Evolutionary conservation across 2,113 vertebrate species (phyloP), one percentile per base, ranked within the genome.

Genomic region (Lagopus leucura): DNA sequence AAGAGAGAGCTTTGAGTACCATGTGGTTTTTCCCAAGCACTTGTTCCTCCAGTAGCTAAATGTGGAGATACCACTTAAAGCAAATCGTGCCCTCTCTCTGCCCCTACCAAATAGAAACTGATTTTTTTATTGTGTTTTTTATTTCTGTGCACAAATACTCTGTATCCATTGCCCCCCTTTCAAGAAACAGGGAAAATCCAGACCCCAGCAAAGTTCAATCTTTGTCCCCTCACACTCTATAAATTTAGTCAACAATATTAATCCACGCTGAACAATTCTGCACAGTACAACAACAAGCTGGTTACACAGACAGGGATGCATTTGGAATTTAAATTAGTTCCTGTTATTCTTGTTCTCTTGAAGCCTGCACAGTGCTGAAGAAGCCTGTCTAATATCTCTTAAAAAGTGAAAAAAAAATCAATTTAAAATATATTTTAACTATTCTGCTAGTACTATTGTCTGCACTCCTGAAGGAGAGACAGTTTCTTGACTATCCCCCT

Each of bases 221-320:
- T 95, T 88, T 48, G 38, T 55, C 64, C 86, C 78, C 77, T 77
- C 3, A n/a, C 20, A 70, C 55, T 93, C 86, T 54, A 74, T 86
- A 95, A 92, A 95, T 92, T 85, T 80, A 95, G 95, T 95, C 90
- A 95, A 93, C 90, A 94, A 88, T 96, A 97, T 95, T 95, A 97
- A 96, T 95, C 95, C 97, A 93, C 92, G 86, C 43, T 1, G 86
- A 97, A 88, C 96, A 94, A 96, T 96, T 95, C 92, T 94, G 94
- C 90, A 81, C 94, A 93, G 90, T 95, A 94, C 54, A 87, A 95
- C 94, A 95, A 96, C 94, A 95, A 91, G 94, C 85, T 89, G 92
- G 93, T 94, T 94, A 96, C 96, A 97, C 88, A 96, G 95, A 88
- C 92, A 76, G 32, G 45, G 89, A 93, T 52, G 87, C 65, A 86